A percentile compares a stretch with the other conserved stretches of the same genome.
Evolutionary conservation across 1,140 invertebrate species (phyloP).

Genomic region (Aradophagus sp.): DNA sequence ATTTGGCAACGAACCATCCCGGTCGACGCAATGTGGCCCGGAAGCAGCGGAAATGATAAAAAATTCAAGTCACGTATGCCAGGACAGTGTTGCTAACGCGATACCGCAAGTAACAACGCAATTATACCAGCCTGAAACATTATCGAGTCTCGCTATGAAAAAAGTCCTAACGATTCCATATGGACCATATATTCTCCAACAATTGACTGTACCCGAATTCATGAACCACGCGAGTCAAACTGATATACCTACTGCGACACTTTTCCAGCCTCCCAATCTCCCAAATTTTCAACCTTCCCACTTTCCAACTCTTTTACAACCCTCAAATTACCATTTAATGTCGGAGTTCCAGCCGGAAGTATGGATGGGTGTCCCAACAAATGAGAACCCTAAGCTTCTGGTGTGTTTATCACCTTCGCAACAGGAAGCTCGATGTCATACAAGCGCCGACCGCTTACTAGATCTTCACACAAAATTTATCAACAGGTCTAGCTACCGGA

Average conservation of each 20-base stretch:
- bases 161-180: slow-evolving; percentile 79
- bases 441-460: slow-evolving; percentile 77
- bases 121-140: slow-evolving; percentile 56
- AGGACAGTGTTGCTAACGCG: slow-evolving; percentile 17
- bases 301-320: no score
- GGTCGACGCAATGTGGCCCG: slow-evolving; percentile 3
- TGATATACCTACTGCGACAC: no score
- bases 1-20: slow-evolving; percentile 21
- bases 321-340: no score
- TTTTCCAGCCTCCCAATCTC: no score
- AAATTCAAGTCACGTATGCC: slow-evolving; percentile 57
- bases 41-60: slow-evolving; percentile 46
- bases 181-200: slow-evolving; percentile 79
- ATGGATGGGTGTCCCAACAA: slow-evolving; percentile 78
- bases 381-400: slow-evolving; percentile 77
- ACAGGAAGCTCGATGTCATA: slow-evolving; percentile 74
- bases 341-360: slow-evolving; percentile 57
- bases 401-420: slow-evolving; percentile 84
- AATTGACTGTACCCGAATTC: slow-evolving; percentile 78
- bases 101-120: background rate
- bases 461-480: slow-evolving; percentile 82
- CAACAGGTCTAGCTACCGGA: slow-evolving; percentile 78
- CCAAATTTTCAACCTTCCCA: no score
- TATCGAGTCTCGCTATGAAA: slow-evolving; percentile 78
- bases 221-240: no score